Evolutionary conservation across 2,113 vertebrate species (phyloP).

Genomic region (Sphyrna mokarran): DNA sequence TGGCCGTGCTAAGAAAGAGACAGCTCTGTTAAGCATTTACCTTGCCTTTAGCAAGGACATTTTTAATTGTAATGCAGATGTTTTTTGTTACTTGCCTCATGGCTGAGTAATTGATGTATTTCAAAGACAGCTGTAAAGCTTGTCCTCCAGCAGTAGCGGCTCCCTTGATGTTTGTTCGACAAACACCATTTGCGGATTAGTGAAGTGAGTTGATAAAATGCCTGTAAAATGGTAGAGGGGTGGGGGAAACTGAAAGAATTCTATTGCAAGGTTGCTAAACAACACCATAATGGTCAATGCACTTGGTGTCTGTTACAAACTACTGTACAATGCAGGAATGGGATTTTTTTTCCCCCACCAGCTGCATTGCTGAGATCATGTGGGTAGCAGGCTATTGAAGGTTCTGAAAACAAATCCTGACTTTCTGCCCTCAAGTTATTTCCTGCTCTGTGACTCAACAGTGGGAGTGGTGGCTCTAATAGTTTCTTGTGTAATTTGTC

Average conservation of each 20-base stretch:
- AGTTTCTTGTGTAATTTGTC: constrained; percentile 25
- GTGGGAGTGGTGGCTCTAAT: background rate
- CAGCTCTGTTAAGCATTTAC: background rate
- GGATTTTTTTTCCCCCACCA: background rate
- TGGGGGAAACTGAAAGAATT: background rate
- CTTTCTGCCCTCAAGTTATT: background rate
- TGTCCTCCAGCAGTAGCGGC: constrained; percentile 2
- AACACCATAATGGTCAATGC: background rate
- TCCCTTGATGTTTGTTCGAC: constrained; percentile 31
- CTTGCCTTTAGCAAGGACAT: background rate
- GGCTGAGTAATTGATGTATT: constrained; percentile 32
- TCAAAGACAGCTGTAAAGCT: constrained; percentile 24
- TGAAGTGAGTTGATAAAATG: constrained; percentile 29
- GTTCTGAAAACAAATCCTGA: constrained; percentile 19
- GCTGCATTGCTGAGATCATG: constrained; percentile 10
- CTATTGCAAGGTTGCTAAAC: background rate
- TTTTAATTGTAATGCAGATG: constrained; percentile 12
- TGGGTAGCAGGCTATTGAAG: background rate
- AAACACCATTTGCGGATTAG: constrained; percentile 31
- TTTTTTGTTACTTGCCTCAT: constrained; percentile 20
- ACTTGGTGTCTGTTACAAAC: constrained; percentile 13
- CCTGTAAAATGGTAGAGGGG: background rate
- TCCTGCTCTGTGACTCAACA: constrained; percentile 21
- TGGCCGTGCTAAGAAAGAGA: too few species aligned
- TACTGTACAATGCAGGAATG: background rate